These are phyloP conservation scores for Tanytarsus gracilentus DNA, from an alignment of 2,888 invertebrate genomes.

Conservation along the genomic window DNA sequence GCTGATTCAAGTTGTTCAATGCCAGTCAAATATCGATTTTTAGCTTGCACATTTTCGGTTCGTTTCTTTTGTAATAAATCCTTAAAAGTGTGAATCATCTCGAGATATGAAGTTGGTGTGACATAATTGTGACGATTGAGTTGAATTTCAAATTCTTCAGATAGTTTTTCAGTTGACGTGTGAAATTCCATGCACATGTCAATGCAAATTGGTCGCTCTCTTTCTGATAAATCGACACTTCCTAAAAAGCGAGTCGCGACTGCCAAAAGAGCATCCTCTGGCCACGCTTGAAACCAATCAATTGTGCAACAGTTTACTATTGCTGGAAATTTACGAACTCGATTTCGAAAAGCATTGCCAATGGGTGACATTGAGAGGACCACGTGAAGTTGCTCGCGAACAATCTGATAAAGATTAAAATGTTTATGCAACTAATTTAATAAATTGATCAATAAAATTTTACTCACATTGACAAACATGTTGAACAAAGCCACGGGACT, in stretches of 20 bases:
- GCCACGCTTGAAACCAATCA: constrained; percentile 96
- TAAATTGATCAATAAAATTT: neutral
- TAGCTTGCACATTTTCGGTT: constrained; percentile 57
- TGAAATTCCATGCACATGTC: constrained; percentile 87
- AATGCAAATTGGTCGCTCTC: constrained; percentile 69
- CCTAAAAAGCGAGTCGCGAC: constrained; percentile 77
- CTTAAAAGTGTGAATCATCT: constrained; percentile 85
- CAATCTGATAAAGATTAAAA: constrained; percentile 48
- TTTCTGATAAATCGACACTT: constrained; percentile 64
- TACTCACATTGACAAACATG: constrained; percentile 58
- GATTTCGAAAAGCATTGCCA: constrained; percentile 71
- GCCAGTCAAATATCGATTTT: constrained; percentile 75
- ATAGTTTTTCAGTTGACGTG: constrained; percentile 65
- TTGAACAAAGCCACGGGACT: constrained; percentile 83
- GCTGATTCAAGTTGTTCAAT: constrained; percentile 77
- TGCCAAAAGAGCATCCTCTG: constrained; percentile 81
- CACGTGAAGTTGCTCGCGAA: constrained; percentile 83
- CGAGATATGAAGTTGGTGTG: constrained; percentile 87
- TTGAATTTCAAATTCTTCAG: constrained; percentile 54
- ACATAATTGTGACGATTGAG: constrained; percentile 77
- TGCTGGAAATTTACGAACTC: constrained; percentile 83
- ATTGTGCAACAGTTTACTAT: constrained; percentile 93
- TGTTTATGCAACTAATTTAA: too few species aligned
- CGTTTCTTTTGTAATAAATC: constrained; percentile 64
- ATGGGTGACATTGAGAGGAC: constrained; percentile 86